These are phyloP conservation scores for Callithrix jacchus DNA, from an alignment of 2,113 vertebrate species.

Conservation along the genomic window DNA sequence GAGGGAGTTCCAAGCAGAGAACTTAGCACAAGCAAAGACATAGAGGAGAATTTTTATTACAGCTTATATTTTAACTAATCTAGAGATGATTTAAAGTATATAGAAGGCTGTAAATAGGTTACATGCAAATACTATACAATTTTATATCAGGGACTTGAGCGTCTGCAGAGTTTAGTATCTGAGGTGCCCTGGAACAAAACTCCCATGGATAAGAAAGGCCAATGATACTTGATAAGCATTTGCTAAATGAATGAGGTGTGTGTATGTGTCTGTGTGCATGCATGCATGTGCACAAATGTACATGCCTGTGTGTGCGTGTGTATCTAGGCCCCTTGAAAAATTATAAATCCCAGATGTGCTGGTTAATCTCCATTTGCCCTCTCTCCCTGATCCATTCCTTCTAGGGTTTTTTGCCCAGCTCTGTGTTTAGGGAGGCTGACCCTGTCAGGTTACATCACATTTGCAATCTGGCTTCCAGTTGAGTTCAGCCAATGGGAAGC, in stretches of 20 bases:
- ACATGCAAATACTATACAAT: not conserved
- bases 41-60: not conserved
- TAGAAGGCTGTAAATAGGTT: not conserved
- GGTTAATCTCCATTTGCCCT: not conserved
- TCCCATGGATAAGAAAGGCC: not conserved
- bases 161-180: not conserved
- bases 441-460: not conserved
- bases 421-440: not conserved
- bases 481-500: constrained; percentile 1
- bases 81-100: not conserved
- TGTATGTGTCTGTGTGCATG: not conserved
- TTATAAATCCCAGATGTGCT: not conserved
- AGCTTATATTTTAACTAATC: not conserved
- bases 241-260: not conserved
- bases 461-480: not conserved
- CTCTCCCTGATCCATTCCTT: not conserved
- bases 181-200: not conserved
- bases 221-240: not conserved
- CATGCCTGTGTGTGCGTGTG: not conserved
- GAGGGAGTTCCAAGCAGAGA: not conserved
- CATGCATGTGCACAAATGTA: not conserved
- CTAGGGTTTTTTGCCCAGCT: not conserved
- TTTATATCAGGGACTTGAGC: not conserved
- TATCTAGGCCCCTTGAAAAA: not conserved
- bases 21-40: not conserved